A percentile compares a stretch with the other conserved stretches of the same genome.
These are phyloP conservation scores for Drosophila austrosaltans DNA, from an alignment of 2,888 invertebrate genomes.

Conservation along the genomic window DNA sequence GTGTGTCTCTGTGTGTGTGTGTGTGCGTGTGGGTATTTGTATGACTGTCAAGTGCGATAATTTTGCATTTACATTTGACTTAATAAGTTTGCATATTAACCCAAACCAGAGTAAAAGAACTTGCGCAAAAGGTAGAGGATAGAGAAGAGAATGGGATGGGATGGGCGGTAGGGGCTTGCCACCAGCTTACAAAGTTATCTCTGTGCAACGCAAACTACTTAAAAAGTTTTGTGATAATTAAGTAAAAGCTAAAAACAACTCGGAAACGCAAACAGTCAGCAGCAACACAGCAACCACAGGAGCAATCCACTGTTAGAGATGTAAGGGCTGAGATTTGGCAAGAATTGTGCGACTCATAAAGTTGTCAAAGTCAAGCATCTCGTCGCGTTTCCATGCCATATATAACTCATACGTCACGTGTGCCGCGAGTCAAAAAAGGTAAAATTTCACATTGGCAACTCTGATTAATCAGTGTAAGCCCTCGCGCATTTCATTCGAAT, in stretches of 20 bases:
- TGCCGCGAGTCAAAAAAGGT: constrained; percentile 31
- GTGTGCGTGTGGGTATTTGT: constrained; percentile 15
- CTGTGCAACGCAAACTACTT: constrained; percentile 68
- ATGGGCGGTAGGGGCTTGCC: background rate
- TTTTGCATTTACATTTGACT: constrained; percentile 78
- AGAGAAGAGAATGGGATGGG: background rate
- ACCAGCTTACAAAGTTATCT: constrained; percentile 67
- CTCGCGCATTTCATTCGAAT: constrained; percentile 58
- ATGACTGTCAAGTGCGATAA: constrained; percentile 71
- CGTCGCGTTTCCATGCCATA: constrained; percentile 18
- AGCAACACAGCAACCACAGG: constrained; percentile 23
- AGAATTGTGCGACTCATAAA: constrained; percentile 1
- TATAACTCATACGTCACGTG: constrained; percentile 50
- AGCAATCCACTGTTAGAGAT: background rate
- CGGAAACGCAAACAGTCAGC: constrained; percentile 45
- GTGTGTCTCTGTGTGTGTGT: background rate
- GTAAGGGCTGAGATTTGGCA: constrained; percentile 21
- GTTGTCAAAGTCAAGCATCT: constrained; percentile 17
- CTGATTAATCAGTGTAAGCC: constrained; percentile 63
- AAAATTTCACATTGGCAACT: constrained; percentile 15
- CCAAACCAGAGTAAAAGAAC: background rate
- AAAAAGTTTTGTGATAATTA: constrained; percentile 75
- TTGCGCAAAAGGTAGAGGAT: background rate
- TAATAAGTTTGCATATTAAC: constrained; percentile 69
- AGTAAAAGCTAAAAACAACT: constrained; percentile 73